phyloP scores from a whole-genome alignment of 2,113 vertebrate genomes.

The Pelecanoides urinatrix region DNA sequence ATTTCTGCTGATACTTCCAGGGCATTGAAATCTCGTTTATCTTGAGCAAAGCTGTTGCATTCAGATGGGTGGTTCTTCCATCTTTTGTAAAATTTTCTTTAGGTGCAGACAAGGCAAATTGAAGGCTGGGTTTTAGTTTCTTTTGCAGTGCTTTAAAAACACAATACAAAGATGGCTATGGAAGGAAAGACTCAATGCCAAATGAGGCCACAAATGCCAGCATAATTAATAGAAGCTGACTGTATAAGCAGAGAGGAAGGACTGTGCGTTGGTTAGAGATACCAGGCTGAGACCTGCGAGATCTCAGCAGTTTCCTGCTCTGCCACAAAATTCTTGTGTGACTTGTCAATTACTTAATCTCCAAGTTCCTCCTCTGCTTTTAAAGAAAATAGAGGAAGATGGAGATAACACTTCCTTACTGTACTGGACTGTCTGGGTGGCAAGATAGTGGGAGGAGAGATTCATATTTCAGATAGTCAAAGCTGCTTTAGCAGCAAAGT shows the following conservation, averaged over 20 bases:
- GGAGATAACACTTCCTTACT: neutral
- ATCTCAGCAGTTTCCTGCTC: slow-evolving; percentile 27
- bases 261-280: neutral
- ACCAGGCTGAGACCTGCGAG: neutral
- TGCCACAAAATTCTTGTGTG: slow-evolving; percentile 2
- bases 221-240: neutral
- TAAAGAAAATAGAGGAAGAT: slow-evolving; percentile 15
- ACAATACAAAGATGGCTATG: neutral
- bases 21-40: neutral
- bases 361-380: neutral
- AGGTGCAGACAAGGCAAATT: neutral
- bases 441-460: neutral
- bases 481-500: neutral
- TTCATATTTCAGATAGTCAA: neutral
- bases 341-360: slow-evolving; percentile 8
- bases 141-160: neutral
- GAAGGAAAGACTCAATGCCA: neutral
- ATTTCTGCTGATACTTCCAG: neutral
- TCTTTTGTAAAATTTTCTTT: neutral
- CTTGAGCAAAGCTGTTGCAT: neutral
- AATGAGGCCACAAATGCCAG: neutral
- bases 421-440: neutral
- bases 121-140: neutral
- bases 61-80: neutral
- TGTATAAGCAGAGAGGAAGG: neutral